These are phyloP conservation scores for Percopsis omiscomaycus DNA, from an alignment of 2,797 vertebrate genomes.

Conservation along the genomic window DNA sequence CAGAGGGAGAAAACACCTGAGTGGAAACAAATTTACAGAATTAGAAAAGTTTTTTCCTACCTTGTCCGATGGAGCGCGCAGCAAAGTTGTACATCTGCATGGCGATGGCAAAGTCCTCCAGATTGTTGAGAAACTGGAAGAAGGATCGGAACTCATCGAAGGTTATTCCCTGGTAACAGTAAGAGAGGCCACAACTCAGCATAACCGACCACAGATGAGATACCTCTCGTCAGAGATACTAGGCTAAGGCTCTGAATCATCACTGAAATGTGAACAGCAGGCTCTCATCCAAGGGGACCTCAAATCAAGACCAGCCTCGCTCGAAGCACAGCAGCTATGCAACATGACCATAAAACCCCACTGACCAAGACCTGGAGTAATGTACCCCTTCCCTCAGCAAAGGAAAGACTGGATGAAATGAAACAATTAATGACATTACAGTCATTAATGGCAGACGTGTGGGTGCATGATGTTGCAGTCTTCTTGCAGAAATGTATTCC, in stretches of 20 bases:
- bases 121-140: constrained; percentile 98
- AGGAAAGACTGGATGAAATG: constrained; percentile 11
- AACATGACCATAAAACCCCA: constrained; percentile 7
- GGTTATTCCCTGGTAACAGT: constrained; percentile 89
- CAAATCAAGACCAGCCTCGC: constrained; percentile 34
- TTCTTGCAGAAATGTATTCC: constrained; percentile 28
- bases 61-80: constrained; percentile 95
- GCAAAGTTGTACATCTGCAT: constrained; percentile 99
- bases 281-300: constrained; percentile 14
- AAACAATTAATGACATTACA: constrained; percentile 34
- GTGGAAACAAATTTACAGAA: not conserved
- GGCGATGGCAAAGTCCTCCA: constrained; percentile 97
- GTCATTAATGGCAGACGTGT: constrained; percentile 34
- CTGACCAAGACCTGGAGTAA: not conserved
- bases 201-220: not conserved
- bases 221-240: not conserved
- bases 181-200: constrained; percentile 11
- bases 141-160: constrained; percentile 99
- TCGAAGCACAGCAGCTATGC: constrained; percentile 19
- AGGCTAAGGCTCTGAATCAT: not conserved
- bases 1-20: not conserved
- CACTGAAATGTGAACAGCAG: constrained; percentile 23
- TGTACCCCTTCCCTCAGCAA: constrained; percentile 1
- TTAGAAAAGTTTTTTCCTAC: constrained; percentile 46
- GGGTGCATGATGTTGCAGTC: constrained; percentile 24